These are phyloP conservation scores for Kuschelorhynchus macadamiae DNA, from an alignment of 2,888 invertebrate genomes.

Conservation along the genomic window DNA sequence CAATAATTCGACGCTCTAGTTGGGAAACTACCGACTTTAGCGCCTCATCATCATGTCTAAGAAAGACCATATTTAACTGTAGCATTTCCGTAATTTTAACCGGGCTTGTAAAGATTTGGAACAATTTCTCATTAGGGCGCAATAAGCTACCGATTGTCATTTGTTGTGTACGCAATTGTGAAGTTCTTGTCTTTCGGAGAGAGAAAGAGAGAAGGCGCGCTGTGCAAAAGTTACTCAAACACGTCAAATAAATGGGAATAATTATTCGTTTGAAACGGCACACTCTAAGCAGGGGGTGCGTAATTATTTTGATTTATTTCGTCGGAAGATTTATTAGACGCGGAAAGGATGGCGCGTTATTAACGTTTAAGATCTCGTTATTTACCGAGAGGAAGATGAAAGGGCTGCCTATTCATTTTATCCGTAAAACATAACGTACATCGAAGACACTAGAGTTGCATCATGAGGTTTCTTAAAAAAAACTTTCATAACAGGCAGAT, in stretches of 20 bases:
- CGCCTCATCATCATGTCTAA: constrained; percentile 54
- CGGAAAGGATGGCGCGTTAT: not conserved
- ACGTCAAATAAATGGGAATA: constrained; percentile 66
- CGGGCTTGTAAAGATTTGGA: constrained; percentile 65
- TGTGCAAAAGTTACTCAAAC: constrained; percentile 62
- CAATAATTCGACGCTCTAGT: constrained; percentile 20
- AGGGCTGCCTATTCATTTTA: not conserved
- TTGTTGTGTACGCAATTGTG: constrained; percentile 68
- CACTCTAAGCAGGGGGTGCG: constrained; percentile 30
- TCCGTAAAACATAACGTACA: too few species aligned
- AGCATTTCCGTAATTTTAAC: constrained; percentile 54
- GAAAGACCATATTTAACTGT: constrained; percentile 55
- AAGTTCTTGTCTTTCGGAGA: constrained; percentile 65
- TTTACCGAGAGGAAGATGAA: not conserved
- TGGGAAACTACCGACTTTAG: constrained; percentile 13
- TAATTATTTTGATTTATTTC: constrained; percentile 58
- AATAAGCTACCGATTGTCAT: constrained; percentile 68
- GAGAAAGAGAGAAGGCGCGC: too few species aligned
- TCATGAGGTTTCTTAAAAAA: too few species aligned
- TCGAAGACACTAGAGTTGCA: too few species aligned
- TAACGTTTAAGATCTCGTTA: not conserved
- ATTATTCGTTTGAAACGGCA: constrained; percentile 59
- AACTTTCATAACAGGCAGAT: too few species aligned
- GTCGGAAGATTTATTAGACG: constrained; percentile 9
- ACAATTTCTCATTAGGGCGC: constrained; percentile 69